Percentiles rank a stretch among this genome's conserved stretches.
phyloP scores from a whole-genome alignment of 1,140 invertebrate species.

The Achroia grisella region DNA sequence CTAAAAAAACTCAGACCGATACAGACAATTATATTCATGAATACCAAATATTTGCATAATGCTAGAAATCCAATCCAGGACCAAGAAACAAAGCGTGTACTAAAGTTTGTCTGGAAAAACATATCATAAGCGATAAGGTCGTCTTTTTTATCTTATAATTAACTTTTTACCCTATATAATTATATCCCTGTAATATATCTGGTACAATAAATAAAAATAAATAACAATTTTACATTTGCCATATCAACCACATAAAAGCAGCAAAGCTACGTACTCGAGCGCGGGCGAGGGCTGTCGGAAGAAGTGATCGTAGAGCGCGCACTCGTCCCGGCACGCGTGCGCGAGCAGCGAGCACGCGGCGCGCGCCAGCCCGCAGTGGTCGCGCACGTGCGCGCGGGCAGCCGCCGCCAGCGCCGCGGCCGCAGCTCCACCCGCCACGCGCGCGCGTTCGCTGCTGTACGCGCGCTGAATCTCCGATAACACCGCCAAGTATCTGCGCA shows the following conservation, averaged over 20 bases:
- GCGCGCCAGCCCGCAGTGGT: conserved; percentile 91
- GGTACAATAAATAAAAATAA: neutral
- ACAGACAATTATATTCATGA: too few relatives aligned
- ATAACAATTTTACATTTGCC: neutral
- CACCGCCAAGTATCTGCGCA: conserved; percentile 85
- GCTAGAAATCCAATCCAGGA: too few relatives aligned
- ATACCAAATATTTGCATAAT: too few relatives aligned
- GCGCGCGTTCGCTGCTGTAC: conserved; percentile 86
- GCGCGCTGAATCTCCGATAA: conserved; percentile 89
- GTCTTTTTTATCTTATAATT: too few relatives aligned
- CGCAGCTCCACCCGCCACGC: conserved; percentile 85
- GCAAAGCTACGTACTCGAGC: conserved; percentile 76
- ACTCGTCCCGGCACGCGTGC: conserved; percentile 94
- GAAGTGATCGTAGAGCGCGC: conserved; percentile 92
- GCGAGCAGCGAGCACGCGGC: conserved; percentile 92
- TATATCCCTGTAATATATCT: too few relatives aligned
- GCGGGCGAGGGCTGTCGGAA: conserved; percentile 80
- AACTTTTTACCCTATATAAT: too few relatives aligned
- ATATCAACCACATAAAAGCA: neutral
- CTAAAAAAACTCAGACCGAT: too few relatives aligned
- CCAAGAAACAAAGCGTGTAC: too few relatives aligned
- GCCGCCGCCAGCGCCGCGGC: conserved; percentile 83
- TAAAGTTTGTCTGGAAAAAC: too few relatives aligned
- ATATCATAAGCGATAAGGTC: too few relatives aligned
- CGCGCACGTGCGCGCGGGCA: conserved; percentile 80